These are phyloP conservation scores for Regulus satrapa DNA, from an alignment of 2,113 vertebrate species.

Conservation along the genomic window DNA sequence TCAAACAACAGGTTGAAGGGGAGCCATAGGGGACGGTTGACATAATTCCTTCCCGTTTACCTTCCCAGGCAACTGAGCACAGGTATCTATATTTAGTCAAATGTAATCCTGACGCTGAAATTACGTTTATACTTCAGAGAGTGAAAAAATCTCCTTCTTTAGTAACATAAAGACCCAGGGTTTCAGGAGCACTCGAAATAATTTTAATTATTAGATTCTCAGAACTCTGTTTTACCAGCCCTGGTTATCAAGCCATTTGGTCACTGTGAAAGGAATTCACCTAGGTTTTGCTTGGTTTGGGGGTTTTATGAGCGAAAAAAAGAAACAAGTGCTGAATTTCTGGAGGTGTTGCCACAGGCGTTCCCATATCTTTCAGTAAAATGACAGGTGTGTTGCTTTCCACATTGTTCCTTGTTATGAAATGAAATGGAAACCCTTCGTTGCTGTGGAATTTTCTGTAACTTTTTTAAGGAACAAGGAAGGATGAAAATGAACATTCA, in stretches of 20 bases:
- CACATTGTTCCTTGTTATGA: background rate
- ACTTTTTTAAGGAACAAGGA: slow-evolving; percentile 11
- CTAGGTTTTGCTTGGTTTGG: background rate
- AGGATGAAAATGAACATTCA: background rate
- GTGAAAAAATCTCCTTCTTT: slow-evolving; percentile 12
- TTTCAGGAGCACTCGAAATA: background rate
- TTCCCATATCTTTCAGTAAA: background rate
- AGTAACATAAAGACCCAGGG: background rate
- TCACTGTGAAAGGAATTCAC: background rate
- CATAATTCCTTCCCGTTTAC: slow-evolving; percentile 19
- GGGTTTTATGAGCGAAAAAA: background rate
- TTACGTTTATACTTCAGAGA: slow-evolving; percentile 5
- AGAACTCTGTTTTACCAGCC: background rate
- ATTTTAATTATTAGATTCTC: background rate
- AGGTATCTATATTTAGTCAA: slow-evolving; percentile 57
- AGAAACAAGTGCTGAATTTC: background rate
- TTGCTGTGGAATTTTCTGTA: slow-evolving; percentile 1
- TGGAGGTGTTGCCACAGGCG: background rate
- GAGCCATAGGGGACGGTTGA: slow-evolving; percentile 10
- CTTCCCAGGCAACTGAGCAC: background rate
- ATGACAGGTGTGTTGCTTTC: background rate
- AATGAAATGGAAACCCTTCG: slow-evolving; percentile 15
- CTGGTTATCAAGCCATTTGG: background rate
- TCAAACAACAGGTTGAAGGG: slow-evolving; percentile 53
- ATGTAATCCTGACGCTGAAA: slow-evolving; percentile 37